Conservation (phyloP, 2,797 vertebrate genomes). For the Poecilia picta region DNA sequence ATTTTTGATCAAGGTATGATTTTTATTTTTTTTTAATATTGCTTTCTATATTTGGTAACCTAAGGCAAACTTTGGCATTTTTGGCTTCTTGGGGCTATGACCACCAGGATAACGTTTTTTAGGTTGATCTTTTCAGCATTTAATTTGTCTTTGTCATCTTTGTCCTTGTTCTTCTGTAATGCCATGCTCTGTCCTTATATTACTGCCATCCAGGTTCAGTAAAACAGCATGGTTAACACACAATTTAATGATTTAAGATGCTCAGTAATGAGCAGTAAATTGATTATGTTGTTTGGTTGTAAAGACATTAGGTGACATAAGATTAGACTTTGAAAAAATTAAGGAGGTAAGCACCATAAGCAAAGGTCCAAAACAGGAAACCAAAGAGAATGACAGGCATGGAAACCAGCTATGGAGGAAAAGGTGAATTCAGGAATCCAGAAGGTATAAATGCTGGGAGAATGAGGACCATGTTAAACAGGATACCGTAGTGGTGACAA, state of each 20-base stretch:
- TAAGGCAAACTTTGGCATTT: constrained; percentile 25
- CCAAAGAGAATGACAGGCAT: neutral
- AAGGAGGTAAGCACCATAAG: neutral
- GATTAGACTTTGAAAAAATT: neutral
- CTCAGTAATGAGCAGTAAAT: neutral
- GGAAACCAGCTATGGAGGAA: neutral
- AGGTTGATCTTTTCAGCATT: constrained; percentile 45
- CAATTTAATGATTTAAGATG: neutral
- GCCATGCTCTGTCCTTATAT: constrained; percentile 55
- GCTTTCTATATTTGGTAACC: constrained; percentile 2
- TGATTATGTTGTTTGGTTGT: neutral
- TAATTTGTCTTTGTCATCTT: constrained; percentile 48
- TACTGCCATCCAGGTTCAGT: constrained; percentile 51
- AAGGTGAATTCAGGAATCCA: neutral
- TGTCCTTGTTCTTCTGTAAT: constrained; percentile 66
- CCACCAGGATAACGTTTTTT: constrained; percentile 42
- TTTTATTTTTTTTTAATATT: constrained; percentile 17
- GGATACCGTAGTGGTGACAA: neutral
- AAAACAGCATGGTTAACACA: neutral
- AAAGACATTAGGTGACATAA: neutral
- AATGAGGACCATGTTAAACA: neutral
- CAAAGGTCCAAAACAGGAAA: neutral
- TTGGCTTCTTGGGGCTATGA: constrained; percentile 42
- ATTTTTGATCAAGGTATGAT: constrained; percentile 23
- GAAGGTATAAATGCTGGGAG: neutral